These are phyloP conservation scores for Morpho deidamia DNA, from an alignment of 2,888 invertebrate species.

Conservation along the genomic window DNA sequence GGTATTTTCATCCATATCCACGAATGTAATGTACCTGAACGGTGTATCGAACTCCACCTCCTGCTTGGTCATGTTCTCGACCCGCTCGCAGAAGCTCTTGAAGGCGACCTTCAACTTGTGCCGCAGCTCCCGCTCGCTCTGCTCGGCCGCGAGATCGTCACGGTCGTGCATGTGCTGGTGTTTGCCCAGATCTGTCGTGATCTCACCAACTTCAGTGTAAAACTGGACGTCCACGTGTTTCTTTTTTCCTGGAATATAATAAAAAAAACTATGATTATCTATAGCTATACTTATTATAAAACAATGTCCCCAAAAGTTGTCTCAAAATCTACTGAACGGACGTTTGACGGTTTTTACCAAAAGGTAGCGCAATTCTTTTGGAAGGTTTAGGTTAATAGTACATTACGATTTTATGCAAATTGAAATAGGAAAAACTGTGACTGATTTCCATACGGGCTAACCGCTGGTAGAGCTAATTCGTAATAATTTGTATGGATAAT, in stretches of 20 bases:
- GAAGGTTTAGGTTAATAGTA: no score
- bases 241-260: conserved; percentile 83
- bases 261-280: background rate
- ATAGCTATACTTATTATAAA: no score
- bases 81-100: conserved; percentile 98
- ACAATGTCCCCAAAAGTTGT: no score
- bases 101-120: conserved; percentile 98
- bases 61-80: conserved; percentile 96
- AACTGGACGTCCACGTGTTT: conserved; percentile 99
- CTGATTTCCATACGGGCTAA: no score
- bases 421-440: no score
- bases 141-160: conserved; percentile 98
- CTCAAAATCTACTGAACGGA: no score
- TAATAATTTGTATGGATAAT: no score
- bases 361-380: no score
- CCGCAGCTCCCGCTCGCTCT: conserved; percentile 96
- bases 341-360: no score
- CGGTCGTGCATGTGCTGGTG: conserved; percentile 99
- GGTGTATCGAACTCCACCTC: conserved; percentile 99
- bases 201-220: conserved; percentile 99
- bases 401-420: no score
- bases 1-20: no score
- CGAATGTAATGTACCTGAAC: conserved; percentile 87
- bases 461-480: no score
- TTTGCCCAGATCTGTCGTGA: conserved; percentile 99